phyloP scores from a whole-genome alignment of 2,888 invertebrate genomes.

The Myathropa florea region DNA sequence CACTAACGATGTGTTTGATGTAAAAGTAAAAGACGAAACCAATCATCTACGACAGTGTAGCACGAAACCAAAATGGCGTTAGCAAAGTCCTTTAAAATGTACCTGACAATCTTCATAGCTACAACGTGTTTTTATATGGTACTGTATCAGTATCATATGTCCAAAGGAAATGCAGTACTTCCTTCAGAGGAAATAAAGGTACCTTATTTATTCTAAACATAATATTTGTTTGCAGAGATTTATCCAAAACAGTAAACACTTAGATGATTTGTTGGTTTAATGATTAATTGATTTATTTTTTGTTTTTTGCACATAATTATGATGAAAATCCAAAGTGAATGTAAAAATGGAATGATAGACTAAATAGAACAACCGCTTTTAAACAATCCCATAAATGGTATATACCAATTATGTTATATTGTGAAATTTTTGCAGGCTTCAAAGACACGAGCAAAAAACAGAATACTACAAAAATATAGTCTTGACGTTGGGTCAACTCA shows the following conservation, averaged over 20 bases:
- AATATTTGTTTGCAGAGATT: too few relatives aligned
- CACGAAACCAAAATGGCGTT: constrained; percentile 77
- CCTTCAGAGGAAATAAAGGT: constrained; percentile 78
- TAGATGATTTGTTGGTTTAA: neutral
- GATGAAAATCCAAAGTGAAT: neutral
- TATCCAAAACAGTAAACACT: too few relatives aligned
- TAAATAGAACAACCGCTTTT: neutral
- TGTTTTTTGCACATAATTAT: neutral
- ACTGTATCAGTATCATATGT: constrained; percentile 85
- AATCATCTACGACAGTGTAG: neutral
- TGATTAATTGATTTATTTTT: constrained; percentile 25
- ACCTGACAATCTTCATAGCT: constrained; percentile 84
- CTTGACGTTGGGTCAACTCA: constrained; percentile 58
- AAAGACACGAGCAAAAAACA: constrained; percentile 67
- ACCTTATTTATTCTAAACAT: too few relatives aligned
- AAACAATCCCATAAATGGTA: constrained; percentile 6
- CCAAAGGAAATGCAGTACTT: constrained; percentile 81
- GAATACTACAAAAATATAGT: constrained; percentile 66
- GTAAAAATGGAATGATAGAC: constrained; percentile 14
- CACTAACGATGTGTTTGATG: constrained; percentile 19
- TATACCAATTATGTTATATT: constrained; percentile 48
- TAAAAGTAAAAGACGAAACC: neutral
- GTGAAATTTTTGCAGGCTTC: constrained; percentile 66
- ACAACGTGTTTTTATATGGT: constrained; percentile 83
- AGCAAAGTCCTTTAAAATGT: constrained; percentile 85